Conservation (phyloP, 2,797 vertebrate genomes). For the Bradypodion ventrale region DNA sequence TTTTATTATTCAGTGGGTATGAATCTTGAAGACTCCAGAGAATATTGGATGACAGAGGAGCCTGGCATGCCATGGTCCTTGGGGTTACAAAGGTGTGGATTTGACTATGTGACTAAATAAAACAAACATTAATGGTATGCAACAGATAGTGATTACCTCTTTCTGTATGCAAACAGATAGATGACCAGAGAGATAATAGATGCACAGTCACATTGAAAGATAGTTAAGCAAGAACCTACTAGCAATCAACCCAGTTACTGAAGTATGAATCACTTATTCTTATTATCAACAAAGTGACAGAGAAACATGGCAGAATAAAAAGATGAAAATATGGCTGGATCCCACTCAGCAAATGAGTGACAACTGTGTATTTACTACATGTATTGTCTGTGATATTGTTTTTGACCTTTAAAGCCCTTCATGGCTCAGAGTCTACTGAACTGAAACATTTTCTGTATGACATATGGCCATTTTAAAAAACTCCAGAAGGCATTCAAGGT, state of each 20-base stretch:
- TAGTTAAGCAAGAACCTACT: background rate
- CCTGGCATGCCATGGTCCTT: too few species aligned
- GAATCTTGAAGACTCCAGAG: too few species aligned
- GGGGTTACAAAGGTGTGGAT: too few species aligned
- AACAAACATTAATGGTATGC: background rate
- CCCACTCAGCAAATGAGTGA: background rate
- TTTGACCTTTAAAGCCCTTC: constrained; percentile 7
- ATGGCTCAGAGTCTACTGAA: background rate
- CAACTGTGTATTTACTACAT: background rate
- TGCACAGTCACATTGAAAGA: background rate
- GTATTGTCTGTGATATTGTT: background rate
- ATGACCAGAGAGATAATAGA: background rate
- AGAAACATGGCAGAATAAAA: background rate
- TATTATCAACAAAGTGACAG: background rate
- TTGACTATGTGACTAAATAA: too few species aligned
- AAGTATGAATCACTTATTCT: background rate
- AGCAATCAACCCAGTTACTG: background rate
- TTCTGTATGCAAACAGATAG: background rate
- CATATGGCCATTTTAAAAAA: constrained; percentile 14
- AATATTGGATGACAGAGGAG: too few species aligned
- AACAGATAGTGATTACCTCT: background rate
- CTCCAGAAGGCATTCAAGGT: constrained; percentile 25
- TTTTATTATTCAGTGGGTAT: too few species aligned
- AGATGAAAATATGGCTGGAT: background rate
- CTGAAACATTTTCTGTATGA: background rate